Conservation (phyloP, 2,797 vertebrate genomes). For the Echeneis naucrates region DNA sequence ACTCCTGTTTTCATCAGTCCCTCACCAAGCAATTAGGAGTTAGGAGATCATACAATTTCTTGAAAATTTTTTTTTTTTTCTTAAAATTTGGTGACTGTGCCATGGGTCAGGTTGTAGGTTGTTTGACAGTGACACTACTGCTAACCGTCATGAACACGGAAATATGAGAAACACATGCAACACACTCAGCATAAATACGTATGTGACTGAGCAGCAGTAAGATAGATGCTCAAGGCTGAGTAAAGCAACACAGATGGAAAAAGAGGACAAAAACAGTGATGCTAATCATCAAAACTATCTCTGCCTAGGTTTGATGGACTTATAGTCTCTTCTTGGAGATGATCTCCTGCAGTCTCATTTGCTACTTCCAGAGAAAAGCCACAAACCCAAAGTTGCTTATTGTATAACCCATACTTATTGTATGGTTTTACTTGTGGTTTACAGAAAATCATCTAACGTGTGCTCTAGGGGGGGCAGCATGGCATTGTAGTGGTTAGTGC, state of each 20-base stretch:
- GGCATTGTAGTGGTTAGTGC: too few relatives aligned
- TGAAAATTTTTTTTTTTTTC: not conserved
- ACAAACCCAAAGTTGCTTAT: slow-evolving; percentile 13
- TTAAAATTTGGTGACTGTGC: not conserved
- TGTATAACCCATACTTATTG: too few relatives aligned
- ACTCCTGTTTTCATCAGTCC: too few relatives aligned
- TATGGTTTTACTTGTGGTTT: too few relatives aligned
- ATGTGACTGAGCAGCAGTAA: slow-evolving; percentile 22
- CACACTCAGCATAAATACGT: slow-evolving; percentile 16
- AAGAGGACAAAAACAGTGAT: slow-evolving; percentile 30
- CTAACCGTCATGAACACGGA: not conserved
- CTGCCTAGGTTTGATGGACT: slow-evolving; percentile 47
- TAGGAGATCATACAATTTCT: not conserved
- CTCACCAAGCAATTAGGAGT: too few relatives aligned
- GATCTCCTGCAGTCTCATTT: slow-evolving; percentile 17
- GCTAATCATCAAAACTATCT: slow-evolving; percentile 56
- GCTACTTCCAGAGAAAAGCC: slow-evolving; percentile 11
- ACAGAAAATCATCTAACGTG: slow-evolving; percentile 18
- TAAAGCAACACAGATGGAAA: slow-evolving; percentile 33
- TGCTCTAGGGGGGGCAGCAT: too few relatives aligned
- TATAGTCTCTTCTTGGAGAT: slow-evolving; percentile 32
- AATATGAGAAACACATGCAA: slow-evolving; percentile 14
- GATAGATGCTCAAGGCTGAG: slow-evolving; percentile 35
- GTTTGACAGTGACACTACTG: not conserved
- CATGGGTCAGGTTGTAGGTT: not conserved